These are phyloP conservation scores for Amitus sp. DNA, from an alignment of 2,888 invertebrate species.

Conservation along the genomic window DNA sequence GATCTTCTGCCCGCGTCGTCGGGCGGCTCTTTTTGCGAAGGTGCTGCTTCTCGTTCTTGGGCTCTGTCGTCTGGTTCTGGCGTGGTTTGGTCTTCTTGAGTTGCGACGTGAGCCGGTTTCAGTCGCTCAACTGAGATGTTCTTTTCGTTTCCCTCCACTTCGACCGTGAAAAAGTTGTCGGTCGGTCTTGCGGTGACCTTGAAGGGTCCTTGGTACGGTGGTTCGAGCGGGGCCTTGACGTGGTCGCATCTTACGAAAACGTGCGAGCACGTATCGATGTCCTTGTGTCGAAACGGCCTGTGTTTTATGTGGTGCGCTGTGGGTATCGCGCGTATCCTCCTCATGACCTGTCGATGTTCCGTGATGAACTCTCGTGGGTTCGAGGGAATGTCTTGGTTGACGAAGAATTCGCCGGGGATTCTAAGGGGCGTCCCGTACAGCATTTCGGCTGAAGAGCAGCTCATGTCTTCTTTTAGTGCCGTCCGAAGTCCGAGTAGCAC, in stretches of 20 bases:
- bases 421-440: slow-evolving; percentile 49
- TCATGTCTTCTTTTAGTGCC: slow-evolving; percentile 49
- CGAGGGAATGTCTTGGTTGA: slow-evolving; percentile 3
- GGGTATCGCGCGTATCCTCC: neutral
- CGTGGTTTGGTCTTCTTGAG: neutral
- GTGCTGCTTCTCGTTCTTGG: neutral
- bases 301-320: neutral
- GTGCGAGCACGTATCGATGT: neutral
- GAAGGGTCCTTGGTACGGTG: neutral
- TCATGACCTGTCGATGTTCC: neutral
- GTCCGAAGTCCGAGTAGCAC: slow-evolving; percentile 55
- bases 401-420: slow-evolving; percentile 48
- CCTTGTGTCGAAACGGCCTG: neutral
- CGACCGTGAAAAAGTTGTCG: neutral
- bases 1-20: neutral
- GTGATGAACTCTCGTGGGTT: neutral
- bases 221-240: neutral
- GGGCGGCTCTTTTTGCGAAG: too few relatives aligned
- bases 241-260: neutral
- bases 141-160: neutral
- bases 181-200: neutral
- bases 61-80: neutral
- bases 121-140: neutral
- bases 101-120: neutral
- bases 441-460: slow-evolving; percentile 50